Evolutionary conservation across 2,113 vertebrate genomes (phyloP).

Genomic region (Alethe diademata): DNA sequence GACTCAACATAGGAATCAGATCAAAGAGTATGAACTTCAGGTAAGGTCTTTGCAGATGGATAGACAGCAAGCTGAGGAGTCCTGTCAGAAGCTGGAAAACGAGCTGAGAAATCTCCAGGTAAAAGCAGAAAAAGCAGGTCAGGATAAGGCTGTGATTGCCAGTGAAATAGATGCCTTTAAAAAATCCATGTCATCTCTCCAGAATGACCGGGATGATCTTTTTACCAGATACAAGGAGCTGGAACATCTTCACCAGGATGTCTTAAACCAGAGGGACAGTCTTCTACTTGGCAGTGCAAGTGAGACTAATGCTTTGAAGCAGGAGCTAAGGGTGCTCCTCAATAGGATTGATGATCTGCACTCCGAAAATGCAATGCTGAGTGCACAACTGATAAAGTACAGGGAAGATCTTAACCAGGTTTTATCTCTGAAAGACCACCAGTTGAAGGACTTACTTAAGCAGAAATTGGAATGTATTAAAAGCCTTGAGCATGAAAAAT

Average conservation of each 20-base stretch:
- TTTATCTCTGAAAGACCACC: conserved; percentile 86
- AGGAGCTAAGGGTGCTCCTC: conserved; percentile 77
- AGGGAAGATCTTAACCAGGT: conserved; percentile 89
- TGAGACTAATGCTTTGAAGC: conserved; percentile 75
- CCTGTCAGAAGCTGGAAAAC: conserved; percentile 60
- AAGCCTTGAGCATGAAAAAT: conserved; percentile 80
- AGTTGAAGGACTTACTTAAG: conserved; percentile 84
- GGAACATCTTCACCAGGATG: conserved; percentile 64
- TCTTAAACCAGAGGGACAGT: conserved; percentile 62
- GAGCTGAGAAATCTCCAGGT: conserved; percentile 73
- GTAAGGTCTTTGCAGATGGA: conserved; percentile 68
- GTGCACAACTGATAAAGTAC: conserved; percentile 85
- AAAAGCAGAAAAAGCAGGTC: conserved; percentile 55
- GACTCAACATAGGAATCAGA: conserved; percentile 74
- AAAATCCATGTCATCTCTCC: conserved; percentile 81
- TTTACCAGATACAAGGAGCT: conserved; percentile 75
- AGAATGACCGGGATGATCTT: conserved; percentile 81
- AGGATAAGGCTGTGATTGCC: conserved; percentile 75
- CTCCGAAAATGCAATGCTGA: conserved; percentile 89
- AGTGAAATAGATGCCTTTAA: conserved; percentile 78
- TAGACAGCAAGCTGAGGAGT: conserved; percentile 67
- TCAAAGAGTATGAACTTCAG: conserved; percentile 74
- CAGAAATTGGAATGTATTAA: conserved; percentile 84
- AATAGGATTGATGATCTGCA: conserved; percentile 87
- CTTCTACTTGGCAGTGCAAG: conserved; percentile 58